phyloP scores from a whole-genome alignment of 2,888 invertebrate species.

The Linyphia triangularis region DNA sequence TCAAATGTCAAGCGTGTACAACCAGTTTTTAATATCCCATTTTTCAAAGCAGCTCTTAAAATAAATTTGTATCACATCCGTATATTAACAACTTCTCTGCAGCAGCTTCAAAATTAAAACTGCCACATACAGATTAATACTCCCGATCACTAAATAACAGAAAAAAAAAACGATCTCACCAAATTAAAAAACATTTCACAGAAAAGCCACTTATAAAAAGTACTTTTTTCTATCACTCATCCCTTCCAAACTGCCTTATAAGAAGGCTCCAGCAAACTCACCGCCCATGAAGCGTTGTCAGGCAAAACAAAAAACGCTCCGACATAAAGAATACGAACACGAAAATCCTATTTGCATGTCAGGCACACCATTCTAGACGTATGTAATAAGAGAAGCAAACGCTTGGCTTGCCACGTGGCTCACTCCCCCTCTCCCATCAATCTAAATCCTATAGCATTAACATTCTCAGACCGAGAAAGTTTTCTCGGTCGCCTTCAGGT shows the following conservation, averaged over 20 bases:
- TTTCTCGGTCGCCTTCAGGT: constrained; percentile 36
- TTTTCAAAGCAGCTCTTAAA: no score
- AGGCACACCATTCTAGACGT: constrained; percentile 29
- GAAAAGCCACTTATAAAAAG: background rate
- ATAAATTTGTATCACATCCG: no score
- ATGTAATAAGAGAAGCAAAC: constrained; percentile 45
- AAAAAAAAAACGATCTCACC: background rate
- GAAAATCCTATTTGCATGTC: constrained; percentile 72
- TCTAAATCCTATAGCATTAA: constrained; percentile 50
- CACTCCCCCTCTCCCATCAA: constrained; percentile 20
- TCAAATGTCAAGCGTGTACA: no score
- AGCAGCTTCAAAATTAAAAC: no score
- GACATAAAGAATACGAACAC: constrained; percentile 46
- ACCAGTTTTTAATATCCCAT: no score
- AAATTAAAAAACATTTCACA: background rate
- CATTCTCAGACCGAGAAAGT: constrained; percentile 34
- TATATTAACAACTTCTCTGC: no score
- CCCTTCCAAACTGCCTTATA: background rate
- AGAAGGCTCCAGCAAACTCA: no score
- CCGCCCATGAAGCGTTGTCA: constrained; percentile 6
- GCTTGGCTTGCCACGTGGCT: constrained; percentile 31
- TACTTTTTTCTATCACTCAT: background rate
- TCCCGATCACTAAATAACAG: no score
- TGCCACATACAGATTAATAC: no score
- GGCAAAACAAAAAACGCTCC: constrained; percentile 50